Conservation (phyloP, 2,888 invertebrate genomes). For the Mimumesa dahlbomi region DNA sequence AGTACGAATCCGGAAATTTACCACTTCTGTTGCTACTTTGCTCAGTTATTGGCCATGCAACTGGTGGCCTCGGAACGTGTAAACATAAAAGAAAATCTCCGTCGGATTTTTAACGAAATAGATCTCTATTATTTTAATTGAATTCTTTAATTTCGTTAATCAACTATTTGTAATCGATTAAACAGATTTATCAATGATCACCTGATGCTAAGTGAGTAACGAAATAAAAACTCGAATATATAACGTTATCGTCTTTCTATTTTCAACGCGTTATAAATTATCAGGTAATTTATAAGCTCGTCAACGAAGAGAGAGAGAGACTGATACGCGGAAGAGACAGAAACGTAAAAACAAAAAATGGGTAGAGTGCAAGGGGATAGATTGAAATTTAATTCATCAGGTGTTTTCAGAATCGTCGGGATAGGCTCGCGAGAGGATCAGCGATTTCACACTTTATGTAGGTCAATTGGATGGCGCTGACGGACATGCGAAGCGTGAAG, state of each 20-base stretch:
- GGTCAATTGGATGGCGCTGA: conserved; percentile 52
- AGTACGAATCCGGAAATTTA: conserved; percentile 71
- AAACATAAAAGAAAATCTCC: neutral
- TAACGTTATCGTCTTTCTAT: too few relatives aligned
- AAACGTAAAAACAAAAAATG: too few relatives aligned
- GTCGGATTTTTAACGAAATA: neutral
- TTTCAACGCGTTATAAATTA: too few relatives aligned
- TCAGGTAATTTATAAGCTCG: too few relatives aligned
- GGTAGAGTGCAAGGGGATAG: neutral
- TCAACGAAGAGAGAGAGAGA: too few relatives aligned
- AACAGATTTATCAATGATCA: too few relatives aligned
- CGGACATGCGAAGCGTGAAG: conserved; percentile 57
- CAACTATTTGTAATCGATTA: too few relatives aligned
- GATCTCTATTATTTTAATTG: too few relatives aligned
- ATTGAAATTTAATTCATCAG: conserved; percentile 9
- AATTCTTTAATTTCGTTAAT: too few relatives aligned
- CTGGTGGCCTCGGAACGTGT: conserved; percentile 63
- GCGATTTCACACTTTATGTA: conserved; percentile 52
- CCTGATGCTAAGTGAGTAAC: too few relatives aligned
- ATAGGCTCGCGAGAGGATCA: conserved; percentile 37
- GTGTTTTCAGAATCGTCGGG: conserved; percentile 16
- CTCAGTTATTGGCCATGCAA: conserved; percentile 63
- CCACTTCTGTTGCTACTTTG: conserved; percentile 65
- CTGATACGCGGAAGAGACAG: too few relatives aligned
- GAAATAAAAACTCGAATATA: too few relatives aligned